phyloP scores from a whole-genome alignment of 2,113 vertebrate genomes.

The Sphaerodactylus townsendi region DNA sequence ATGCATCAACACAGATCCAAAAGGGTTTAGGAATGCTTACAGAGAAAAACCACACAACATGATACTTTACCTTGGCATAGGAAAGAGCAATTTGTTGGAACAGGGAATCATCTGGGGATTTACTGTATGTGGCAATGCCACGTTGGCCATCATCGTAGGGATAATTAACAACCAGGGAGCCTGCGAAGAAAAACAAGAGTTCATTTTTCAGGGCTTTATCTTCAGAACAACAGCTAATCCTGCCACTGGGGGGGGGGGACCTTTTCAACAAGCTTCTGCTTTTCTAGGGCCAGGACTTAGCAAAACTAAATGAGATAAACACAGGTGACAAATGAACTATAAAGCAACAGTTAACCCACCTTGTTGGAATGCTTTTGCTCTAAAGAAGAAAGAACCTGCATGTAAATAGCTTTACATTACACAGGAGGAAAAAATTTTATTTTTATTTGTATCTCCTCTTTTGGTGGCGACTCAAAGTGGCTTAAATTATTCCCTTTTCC shows the following conservation, averaged over 20 bases:
- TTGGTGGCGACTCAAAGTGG: too few species aligned
- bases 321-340: not conserved
- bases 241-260: not conserved
- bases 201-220: slow-evolving; percentile 7
- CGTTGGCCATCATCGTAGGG: slow-evolving; percentile 89
- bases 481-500: too few species aligned
- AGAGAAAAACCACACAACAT: not conserved
- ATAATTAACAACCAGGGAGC: slow-evolving; percentile 97
- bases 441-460: too few species aligned
- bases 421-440: not conserved
- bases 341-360: not conserved
- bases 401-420: not conserved
- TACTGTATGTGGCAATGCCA: slow-evolving; percentile 81
- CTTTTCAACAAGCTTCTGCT: not conserved
- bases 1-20: not conserved
- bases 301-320: not conserved
- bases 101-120: slow-evolving; percentile 87
- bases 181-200: slow-evolving; percentile 68
- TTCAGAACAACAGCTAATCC: not conserved
- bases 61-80: slow-evolving; percentile 87
- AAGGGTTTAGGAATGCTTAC: not conserved
- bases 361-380: not conserved
- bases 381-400: not conserved
- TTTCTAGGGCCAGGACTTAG: slow-evolving; percentile 18
- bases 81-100: slow-evolving; percentile 88